Evolutionary conservation across 2,888 invertebrate genomes (phyloP).

Genomic region (Meteorus colon): DNA sequence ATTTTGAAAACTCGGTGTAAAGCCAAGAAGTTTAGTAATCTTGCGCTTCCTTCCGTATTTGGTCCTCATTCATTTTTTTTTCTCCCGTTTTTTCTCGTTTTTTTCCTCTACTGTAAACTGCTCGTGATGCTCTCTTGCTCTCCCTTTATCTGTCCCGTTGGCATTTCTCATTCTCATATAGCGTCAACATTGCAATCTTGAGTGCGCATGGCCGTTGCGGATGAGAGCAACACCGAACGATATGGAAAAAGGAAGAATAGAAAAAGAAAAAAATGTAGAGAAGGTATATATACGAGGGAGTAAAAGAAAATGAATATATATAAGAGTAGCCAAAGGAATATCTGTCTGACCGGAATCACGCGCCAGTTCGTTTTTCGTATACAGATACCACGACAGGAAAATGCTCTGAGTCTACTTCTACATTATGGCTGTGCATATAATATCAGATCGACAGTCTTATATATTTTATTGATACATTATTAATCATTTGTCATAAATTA

Average conservation of each 20-base stretch:
- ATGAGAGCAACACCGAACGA: conserved; percentile 5
- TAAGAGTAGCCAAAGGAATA: conserved; percentile 19
- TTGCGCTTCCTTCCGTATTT: conserved; percentile 34
- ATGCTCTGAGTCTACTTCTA: background rate
- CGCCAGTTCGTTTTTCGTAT: conserved; percentile 22
- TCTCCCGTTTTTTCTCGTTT: background rate
- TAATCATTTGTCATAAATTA: too few relatives aligned
- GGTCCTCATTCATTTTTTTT: conserved; percentile 17
- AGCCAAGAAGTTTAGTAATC: conserved; percentile 38
- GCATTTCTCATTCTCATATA: background rate
- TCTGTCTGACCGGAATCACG: conserved; percentile 38
- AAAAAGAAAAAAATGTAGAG: background rate
- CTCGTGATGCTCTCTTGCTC: background rate
- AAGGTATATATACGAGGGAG: conserved; percentile 8
- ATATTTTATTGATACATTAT: background rate
- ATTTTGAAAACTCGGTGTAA: conserved; percentile 24
- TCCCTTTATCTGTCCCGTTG: background rate
- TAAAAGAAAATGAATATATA: conserved; percentile 11
- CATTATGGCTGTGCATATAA: background rate
- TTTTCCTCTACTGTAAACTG: background rate
- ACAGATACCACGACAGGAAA: background rate
- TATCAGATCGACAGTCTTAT: background rate
- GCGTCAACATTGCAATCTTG: conserved; percentile 5
- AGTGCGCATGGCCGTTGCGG: conserved; percentile 6
- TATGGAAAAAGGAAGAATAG: background rate